Evolutionary conservation across 1,140 invertebrate species (phyloP).

Genomic region (Carposina sasakii): DNA sequence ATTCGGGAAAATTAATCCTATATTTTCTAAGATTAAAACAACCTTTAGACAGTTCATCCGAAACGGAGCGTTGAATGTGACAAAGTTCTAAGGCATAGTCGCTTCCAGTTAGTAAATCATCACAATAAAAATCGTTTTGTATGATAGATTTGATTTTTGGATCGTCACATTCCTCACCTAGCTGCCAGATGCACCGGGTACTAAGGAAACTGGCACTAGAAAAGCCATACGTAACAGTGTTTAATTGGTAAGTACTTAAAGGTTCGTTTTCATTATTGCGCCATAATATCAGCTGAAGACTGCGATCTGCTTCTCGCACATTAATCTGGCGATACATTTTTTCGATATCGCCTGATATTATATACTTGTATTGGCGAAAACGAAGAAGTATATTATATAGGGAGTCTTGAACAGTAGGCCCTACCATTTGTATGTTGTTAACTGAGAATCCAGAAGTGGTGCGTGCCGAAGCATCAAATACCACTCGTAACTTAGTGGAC

Average conservation of each 20-base stretch:
- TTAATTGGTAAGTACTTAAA: conserved; percentile 28
- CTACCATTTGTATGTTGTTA: conserved; percentile 29
- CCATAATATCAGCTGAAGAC: conserved; percentile 51
- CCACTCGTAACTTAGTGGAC: conserved; percentile 17
- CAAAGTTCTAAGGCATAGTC: conserved; percentile 23
- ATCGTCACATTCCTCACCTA: conserved; percentile 30
- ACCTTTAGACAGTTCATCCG: conserved; percentile 7
- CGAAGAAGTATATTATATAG: conserved; percentile 37
- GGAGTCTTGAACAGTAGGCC: conserved; percentile 28
- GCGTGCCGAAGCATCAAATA: conserved; percentile 28
- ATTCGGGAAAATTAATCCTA: conserved; percentile 7
- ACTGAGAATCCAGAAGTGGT: conserved; percentile 27
- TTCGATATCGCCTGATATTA: conserved; percentile 40
- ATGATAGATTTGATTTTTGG: conserved; percentile 34
- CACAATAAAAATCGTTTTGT: conserved; percentile 58
- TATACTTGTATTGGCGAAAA: conserved; percentile 42
- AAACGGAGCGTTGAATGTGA: conserved; percentile 13
- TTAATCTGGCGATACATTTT: conserved; percentile 31
- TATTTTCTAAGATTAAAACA: conserved; percentile 23
- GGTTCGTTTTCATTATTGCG: conserved; percentile 24
- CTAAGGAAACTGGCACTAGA: conserved; percentile 44
- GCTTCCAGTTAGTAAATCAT: conserved; percentile 58
- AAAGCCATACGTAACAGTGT: conserved; percentile 37
- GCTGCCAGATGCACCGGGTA: conserved; percentile 35
- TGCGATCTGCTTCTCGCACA: conserved; percentile 26